Evolutionary conservation across 2,797 vertebrate species (phyloP).

Genomic region (Crotalus adamanteus): DNA sequence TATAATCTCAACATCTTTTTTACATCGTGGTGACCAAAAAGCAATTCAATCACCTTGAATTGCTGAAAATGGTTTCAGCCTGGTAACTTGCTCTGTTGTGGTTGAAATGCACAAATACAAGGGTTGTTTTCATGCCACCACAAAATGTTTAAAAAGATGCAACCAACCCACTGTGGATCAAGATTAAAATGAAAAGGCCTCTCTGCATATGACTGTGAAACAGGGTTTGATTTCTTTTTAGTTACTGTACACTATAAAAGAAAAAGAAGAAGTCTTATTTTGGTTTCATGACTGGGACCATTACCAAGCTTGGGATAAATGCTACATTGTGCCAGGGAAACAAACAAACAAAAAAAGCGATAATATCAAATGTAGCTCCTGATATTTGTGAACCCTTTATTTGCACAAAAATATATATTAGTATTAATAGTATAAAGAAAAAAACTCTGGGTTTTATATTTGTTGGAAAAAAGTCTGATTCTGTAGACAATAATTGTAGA

Average conservation of each 20-base stretch:
- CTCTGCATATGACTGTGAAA: neutral
- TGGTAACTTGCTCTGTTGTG: neutral
- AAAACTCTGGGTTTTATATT: neutral
- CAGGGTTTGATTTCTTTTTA: neutral
- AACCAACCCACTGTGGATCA: neutral
- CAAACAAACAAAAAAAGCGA: neutral
- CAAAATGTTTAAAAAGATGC: neutral
- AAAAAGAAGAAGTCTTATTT: neutral
- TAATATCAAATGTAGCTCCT: neutral
- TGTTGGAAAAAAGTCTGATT: slow-evolving; percentile 6
- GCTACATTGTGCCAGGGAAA: neutral
- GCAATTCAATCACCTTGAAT: neutral
- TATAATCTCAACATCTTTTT: too few relatives aligned
- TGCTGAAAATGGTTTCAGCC: neutral
- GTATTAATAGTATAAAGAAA: neutral
- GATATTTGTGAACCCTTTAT: neutral
- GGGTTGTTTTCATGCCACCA: neutral
- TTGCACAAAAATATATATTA: neutral
- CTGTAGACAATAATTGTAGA: neutral
- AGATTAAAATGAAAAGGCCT: neutral
- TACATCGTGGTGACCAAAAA: too few relatives aligned
- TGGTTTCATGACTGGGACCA: neutral
- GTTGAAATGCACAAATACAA: neutral
- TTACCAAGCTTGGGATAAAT: neutral
- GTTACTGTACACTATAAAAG: neutral